These are phyloP conservation scores for Leucopsar rothschildi DNA, from an alignment of 2,113 vertebrate genomes.

Conservation along the genomic window DNA sequence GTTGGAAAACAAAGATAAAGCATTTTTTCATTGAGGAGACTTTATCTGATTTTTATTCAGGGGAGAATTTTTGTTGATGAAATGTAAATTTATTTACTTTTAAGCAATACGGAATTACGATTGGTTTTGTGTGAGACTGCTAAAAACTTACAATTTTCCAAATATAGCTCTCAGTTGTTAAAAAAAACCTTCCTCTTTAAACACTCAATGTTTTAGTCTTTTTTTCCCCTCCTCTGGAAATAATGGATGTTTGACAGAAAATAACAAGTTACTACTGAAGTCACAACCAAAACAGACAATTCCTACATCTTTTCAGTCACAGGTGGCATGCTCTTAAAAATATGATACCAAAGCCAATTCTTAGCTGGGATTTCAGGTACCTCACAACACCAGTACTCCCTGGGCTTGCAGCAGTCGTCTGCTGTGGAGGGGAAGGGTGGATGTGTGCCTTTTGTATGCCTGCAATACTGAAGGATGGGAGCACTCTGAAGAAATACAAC, in stretches of 20 bases:
- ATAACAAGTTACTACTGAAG: neutral
- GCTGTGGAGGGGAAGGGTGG: neutral
- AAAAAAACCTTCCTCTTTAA: neutral
- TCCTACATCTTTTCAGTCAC: neutral
- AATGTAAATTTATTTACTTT: neutral
- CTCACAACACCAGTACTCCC: neutral
- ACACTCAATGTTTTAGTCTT: neutral
- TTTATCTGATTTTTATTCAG: neutral
- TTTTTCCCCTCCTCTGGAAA: neutral
- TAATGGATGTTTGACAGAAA: neutral
- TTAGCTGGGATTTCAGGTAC: neutral
- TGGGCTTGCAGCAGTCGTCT: neutral
- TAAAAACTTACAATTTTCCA: neutral
- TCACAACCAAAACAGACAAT: neutral
- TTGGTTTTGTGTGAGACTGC: neutral
- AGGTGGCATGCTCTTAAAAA: neutral
- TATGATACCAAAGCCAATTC: neutral
- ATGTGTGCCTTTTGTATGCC: accelerated
- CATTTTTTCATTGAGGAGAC: neutral
- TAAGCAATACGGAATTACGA: neutral
- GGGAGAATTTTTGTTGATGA: neutral
- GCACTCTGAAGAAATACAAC: neutral
- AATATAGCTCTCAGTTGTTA: neutral
- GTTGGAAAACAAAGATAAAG: neutral
- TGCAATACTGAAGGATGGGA: neutral